Conservation (phyloP, 2,888 invertebrate genomes). For the Sphinx pinastri region DNA sequence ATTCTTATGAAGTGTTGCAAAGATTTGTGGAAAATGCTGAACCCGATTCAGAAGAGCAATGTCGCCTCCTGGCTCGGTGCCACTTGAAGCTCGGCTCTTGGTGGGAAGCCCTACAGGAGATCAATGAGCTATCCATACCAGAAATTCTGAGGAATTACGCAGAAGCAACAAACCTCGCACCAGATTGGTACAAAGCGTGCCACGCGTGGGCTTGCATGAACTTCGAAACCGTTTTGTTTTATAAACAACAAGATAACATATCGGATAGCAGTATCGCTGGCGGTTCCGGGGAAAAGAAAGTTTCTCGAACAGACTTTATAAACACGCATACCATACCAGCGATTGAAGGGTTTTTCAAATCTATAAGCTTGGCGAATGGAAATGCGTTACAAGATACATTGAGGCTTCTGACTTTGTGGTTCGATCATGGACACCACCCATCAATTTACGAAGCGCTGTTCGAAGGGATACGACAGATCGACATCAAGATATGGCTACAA, state of each 20-base stretch:
- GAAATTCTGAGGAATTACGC: constrained; percentile 90
- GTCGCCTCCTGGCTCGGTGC: constrained; percentile 89
- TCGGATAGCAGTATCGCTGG: constrained; percentile 75
- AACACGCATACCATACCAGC: constrained; percentile 92
- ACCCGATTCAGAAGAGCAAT: constrained; percentile 81
- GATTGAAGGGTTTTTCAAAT: constrained; percentile 97
- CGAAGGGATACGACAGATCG: constrained; percentile 95
- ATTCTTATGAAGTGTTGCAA: constrained; percentile 91
- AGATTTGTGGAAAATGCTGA: constrained; percentile 87
- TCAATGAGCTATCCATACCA: constrained; percentile 91
- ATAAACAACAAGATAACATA: constrained; percentile 80
- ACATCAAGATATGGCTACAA: constrained; percentile 99
- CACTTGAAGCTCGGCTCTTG: constrained; percentile 97
- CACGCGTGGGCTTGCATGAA: constrained; percentile 99
- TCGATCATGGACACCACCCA: constrained; percentile 97
- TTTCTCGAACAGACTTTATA: constrained; percentile 71
- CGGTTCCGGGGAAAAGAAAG: constrained; percentile 75
- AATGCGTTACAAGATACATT: constrained; percentile 98
- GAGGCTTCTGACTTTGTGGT: constrained; percentile 97
- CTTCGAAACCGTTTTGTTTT: constrained; percentile 93
- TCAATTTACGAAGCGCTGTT: constrained; percentile 96
- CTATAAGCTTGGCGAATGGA: constrained; percentile 95
- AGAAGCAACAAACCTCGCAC: constrained; percentile 92
- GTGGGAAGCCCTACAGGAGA: constrained; percentile 94
- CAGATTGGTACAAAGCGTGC: constrained; percentile 98